A percentile compares a stretch with the other conserved stretches of the same genome.
Conservation (phyloP, 35 echinoderm and acorn worm species). For the Amphiura filiformis region DNA sequence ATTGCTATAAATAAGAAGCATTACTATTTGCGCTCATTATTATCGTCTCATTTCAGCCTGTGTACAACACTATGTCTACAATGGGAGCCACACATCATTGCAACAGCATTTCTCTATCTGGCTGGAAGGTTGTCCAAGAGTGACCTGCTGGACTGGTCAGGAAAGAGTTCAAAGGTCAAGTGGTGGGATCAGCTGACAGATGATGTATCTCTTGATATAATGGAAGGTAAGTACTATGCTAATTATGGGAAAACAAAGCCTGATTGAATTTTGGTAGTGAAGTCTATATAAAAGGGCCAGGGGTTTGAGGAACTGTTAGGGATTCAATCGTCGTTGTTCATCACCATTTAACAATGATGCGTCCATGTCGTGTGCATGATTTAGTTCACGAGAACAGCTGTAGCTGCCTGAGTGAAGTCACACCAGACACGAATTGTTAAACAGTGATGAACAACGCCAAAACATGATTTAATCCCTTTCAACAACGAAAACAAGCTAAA, state of each 20-base stretch:
- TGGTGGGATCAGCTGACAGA: conserved; percentile 98
- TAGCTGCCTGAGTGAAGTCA: too few species aligned
- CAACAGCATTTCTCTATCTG: conserved; percentile 86
- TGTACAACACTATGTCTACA: conserved; percentile 91
- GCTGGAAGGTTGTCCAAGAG: conserved; percentile 95
- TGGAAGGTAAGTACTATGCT: conserved; percentile 97
- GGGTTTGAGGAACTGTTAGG: background rate
- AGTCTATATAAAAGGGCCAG: background rate
- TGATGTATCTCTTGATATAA: conserved; percentile 89
- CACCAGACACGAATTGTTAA: too few species aligned
- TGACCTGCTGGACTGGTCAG: conserved; percentile 93
- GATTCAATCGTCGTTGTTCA: too few species aligned
- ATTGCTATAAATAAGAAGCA: too few species aligned
- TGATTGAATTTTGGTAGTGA: background rate
- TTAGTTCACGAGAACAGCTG: too few species aligned
- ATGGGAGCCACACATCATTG: conserved; percentile 96
- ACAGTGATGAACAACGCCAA: too few species aligned
- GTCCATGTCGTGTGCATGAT: too few species aligned
- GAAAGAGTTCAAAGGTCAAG: conserved; percentile 78
- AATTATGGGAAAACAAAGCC: too few species aligned
- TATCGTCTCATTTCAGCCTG: conserved; percentile 53
- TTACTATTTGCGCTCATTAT: too few species aligned
- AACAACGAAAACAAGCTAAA: too few species aligned
- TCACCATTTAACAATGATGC: too few species aligned
- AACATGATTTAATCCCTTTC: too few species aligned